Evolutionary conservation across 2,888 invertebrate genomes (phyloP).

Genomic region (Rhagium mordax): DNA sequence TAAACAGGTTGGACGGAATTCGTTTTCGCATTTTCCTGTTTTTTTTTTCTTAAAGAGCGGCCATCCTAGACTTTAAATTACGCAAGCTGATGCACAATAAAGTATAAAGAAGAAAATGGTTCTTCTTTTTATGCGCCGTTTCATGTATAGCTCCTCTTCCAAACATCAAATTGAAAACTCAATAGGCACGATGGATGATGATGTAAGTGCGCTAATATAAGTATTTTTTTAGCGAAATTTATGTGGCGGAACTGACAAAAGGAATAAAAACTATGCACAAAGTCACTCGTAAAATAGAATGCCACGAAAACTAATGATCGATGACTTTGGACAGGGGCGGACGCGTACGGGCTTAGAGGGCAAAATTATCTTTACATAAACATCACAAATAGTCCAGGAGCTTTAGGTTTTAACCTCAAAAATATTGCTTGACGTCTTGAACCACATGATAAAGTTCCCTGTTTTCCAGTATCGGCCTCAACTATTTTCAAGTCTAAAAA

Average conservation of each 20-base stretch:
- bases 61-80: slow-evolving; percentile 20
- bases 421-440: too few species aligned
- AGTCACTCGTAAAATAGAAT: too few species aligned
- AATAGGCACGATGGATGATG: not conserved
- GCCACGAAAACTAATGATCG: too few species aligned
- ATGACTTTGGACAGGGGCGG: too few species aligned
- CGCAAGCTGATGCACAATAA: slow-evolving; percentile 12
- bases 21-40: slow-evolving; percentile 51
- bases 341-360: too few species aligned
- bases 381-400: too few species aligned
- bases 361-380: too few species aligned
- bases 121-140: slow-evolving; percentile 14
- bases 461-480: too few species aligned
- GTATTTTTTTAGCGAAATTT: not conserved
- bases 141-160: slow-evolving; percentile 6
- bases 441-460: too few species aligned
- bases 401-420: too few species aligned
- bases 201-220: not conserved
- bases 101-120: slow-evolving; percentile 10
- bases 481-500: too few species aligned
- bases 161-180: not conserved
- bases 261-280: too few species aligned
- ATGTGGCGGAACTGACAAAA: not conserved
- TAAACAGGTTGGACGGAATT: slow-evolving; percentile 55
- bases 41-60: slow-evolving; percentile 29